Base-by-base conservation (phyloP, 2,113 vertebrate species). In the Gasterosteus aculeatus region DNA sequence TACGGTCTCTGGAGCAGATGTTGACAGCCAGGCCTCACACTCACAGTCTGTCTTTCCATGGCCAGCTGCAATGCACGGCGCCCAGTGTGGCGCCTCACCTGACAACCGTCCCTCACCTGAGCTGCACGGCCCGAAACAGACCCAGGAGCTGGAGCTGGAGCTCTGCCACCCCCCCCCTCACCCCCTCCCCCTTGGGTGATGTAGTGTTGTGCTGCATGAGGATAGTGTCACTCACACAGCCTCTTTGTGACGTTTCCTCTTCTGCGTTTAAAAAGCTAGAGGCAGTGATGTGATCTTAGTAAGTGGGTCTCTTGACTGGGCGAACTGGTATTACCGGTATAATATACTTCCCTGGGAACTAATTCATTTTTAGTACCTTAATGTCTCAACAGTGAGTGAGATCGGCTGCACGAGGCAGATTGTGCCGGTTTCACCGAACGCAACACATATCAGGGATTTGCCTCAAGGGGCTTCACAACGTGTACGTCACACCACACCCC, bases 1-100 rank as follows among this genome's bases (percentile, higher is more conserved):
- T 88, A 26, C 75, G 31, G 86, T 93, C 84, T 92, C 88, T 86
- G 86, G 88, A 93, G 90, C 94, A 94, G 93, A 93, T 94, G 94
- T 93, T 93, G 91, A 85, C 88, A 88, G 89, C 85, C 86, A 87
- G 88, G 73, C 80, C 88, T 89, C 86, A 63, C 35, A 7, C 88
- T 89, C 86, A 65, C 86, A 87, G 91, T 85, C 84, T 89, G 88
- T 88, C 84, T 88, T 70, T 79, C 7, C 35, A 7, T 82, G 83
- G 87, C 85, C 87, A 90, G 90, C 90, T 87, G 88, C 77, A 84
- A 71, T 75, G 60, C 83, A 75, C 72, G 72, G 77, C 16, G 39
- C 86, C 85, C 81, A 46, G 74, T 73, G 79, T 89, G 87, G 71
- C 65, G 42, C 88, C 88, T 93, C 88, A 91, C 90, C 85, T 90